Percentiles rank a stretch among this genome's conserved stretches.
phyloP scores from a whole-genome alignment of 2,888 invertebrate species.

The Sminthurinus aureus region DNA sequence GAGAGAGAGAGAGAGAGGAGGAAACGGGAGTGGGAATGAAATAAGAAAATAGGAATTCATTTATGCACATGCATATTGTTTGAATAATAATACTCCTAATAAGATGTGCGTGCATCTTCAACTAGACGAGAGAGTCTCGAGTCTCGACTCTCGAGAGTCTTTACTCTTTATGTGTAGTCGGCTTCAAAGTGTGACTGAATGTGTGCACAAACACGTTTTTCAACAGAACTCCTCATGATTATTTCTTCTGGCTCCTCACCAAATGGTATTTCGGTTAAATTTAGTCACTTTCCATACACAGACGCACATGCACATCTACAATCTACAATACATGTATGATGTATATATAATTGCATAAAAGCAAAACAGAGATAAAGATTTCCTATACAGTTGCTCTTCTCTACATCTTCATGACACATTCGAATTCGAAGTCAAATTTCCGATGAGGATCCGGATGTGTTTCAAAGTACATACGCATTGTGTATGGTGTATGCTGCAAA shows the following conservation, averaged over 20 bases:
- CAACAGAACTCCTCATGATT: slow-evolving; percentile 36
- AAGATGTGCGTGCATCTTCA: neutral
- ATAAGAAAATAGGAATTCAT: too few relatives aligned
- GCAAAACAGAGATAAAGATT: too few relatives aligned
- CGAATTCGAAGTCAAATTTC: neutral
- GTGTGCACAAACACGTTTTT: slow-evolving; percentile 41
- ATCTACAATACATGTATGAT: too few relatives aligned
- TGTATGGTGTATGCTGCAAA: too few relatives aligned
- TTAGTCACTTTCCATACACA: slow-evolving; percentile 21
- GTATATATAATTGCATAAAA: too few relatives aligned
- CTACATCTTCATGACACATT: neutral
- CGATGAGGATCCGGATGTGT: too few relatives aligned
- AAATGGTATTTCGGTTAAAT: slow-evolving; percentile 28
- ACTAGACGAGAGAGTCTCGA: too few relatives aligned
- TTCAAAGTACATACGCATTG: too few relatives aligned
- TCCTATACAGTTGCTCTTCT: neutral
- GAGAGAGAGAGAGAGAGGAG: too few relatives aligned
- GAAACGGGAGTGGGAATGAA: too few relatives aligned
- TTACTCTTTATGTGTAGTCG: neutral
- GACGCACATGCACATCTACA: neutral
- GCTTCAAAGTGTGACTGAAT: slow-evolving; percentile 27
- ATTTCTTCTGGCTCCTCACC: slow-evolving; percentile 38
- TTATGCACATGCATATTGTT: too few relatives aligned
- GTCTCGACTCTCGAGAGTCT: too few relatives aligned
- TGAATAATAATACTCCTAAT: neutral